Evolutionary conservation across 1,140 invertebrate species (phyloP), one percentile per base, ranked within the genome.

Genomic region (Camponotus vicinus): DNA sequence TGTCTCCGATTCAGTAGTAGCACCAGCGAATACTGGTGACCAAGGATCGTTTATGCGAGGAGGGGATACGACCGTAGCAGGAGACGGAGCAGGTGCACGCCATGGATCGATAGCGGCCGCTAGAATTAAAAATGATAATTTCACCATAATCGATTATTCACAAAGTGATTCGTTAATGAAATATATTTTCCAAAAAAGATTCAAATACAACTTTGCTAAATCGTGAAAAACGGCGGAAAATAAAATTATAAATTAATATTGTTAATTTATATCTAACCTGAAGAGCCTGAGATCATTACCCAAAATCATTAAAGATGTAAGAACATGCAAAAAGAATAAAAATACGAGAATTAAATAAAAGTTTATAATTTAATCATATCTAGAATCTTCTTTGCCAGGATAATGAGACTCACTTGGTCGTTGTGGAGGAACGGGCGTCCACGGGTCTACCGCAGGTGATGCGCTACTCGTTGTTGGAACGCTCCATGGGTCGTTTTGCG

Each of bases 401-500:
- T 64, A 75, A 86, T n/a, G n/a, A 49, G 49, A 89, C 80, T 92
- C 82, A 94, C 94, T 91, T 88, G 93, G 91, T 88, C 92, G 89
- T 87, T 94, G 93, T 32, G 92, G 89, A 45, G 93, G 93, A 52
- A 92, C 93, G 11, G 96, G 95, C 78, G 96, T 95, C 97, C 97
- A 97, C 42, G 97, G 96, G 94, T 97, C 96, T 27, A 94, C 88
- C 32, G 94, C 91, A 52, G 94, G 92, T 67, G 95, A 93, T 21
- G 95, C 92, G 82, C 92, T 93, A 83, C 92, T 93, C 49, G 93
- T 91, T 67, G 93, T 91, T 75, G 94, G 92, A 86, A 91, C 93
- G 34, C 95, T 95, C 96, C 96, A 97, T 7, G 96, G 96, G 94
- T 97, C 96, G 40, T 94, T 95, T 69, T 96, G 92, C 55, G 94